These are phyloP conservation scores for Hyposmocoma kahamanoa DNA, from an alignment of 1,140 invertebrate species.

Conservation along the genomic window DNA sequence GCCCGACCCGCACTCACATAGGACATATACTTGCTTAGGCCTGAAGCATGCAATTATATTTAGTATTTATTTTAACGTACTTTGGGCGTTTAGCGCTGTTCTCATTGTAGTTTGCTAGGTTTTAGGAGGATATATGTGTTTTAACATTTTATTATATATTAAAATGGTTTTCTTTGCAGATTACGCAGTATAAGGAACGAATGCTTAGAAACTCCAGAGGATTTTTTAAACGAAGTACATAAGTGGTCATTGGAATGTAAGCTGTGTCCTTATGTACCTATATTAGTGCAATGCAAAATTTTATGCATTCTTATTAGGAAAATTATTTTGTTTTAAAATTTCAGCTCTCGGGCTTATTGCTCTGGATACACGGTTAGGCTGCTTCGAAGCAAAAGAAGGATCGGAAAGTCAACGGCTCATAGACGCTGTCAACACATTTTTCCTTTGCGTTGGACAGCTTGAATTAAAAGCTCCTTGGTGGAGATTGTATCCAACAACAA, in stretches of 20 bases:
- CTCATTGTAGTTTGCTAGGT: no score
- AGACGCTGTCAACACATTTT: slow-evolving; percentile 85
- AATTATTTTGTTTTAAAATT: slow-evolving; percentile 27
- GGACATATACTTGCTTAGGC: no score
- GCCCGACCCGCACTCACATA: no score
- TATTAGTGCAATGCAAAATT: not conserved
- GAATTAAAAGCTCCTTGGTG: slow-evolving; percentile 87
- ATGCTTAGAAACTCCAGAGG: slow-evolving; percentile 80
- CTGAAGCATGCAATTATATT: no score
- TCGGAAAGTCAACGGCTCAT: slow-evolving; percentile 84
- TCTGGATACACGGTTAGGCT: slow-evolving; percentile 85
- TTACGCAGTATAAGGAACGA: slow-evolving; percentile 79
- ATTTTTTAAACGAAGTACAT: slow-evolving; percentile 88
- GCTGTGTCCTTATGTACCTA: no score
- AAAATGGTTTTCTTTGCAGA: slow-evolving; percentile 70
- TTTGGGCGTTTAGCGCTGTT: no score
- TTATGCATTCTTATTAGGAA: not conserved
- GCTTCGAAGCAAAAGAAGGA: slow-evolving; percentile 72
- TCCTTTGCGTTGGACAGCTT: slow-evolving; percentile 83
- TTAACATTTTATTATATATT: not conserved
- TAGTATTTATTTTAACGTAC: no score
- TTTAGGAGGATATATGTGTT: no score
- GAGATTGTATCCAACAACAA: slow-evolving; percentile 83
- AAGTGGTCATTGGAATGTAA: slow-evolving; percentile 93
- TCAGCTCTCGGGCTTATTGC: slow-evolving; percentile 86